Conservation (phyloP, 2,797 vertebrate species). For the Callimico goeldii region DNA sequence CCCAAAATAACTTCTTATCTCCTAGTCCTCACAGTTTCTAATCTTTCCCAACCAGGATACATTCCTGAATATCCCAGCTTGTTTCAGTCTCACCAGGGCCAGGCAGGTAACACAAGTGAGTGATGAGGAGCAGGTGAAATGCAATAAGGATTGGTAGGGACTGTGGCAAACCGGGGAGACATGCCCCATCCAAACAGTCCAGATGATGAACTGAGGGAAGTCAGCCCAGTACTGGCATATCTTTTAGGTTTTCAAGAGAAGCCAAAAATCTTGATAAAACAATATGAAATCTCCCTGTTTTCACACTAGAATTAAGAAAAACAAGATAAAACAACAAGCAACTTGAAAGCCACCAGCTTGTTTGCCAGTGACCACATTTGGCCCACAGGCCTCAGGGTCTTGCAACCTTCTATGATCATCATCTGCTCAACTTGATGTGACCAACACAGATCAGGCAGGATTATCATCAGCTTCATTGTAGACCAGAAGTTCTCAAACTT, state of each 20-base stretch:
- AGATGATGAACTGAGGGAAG: not conserved
- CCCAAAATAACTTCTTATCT: not conserved
- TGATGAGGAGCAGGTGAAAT: not conserved
- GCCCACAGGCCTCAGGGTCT: not conserved
- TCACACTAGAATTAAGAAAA: not conserved
- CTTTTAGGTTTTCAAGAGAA: not conserved
- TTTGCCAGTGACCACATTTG: not conserved
- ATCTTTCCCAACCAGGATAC: not conserved
- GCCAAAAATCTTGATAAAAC: not conserved
- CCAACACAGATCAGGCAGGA: not conserved
- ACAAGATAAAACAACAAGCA: not conserved
- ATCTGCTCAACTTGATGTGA: not conserved
- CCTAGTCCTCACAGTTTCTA: not conserved
- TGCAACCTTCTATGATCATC: not conserved
- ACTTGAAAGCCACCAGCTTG: not conserved
- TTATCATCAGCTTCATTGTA: not conserved
- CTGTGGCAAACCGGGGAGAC: not conserved
- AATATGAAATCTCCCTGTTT: not conserved
- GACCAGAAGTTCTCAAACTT: not conserved
- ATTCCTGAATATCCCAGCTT: not conserved
- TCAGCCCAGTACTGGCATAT: not conserved
- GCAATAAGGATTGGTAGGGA: not conserved
- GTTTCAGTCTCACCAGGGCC: not conserved
- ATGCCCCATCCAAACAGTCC: not conserved
- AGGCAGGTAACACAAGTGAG: not conserved